These are phyloP conservation scores for Pyxicephalus adspersus DNA, from an alignment of 2,113 vertebrate genomes.

Conservation along the genomic window DNA sequence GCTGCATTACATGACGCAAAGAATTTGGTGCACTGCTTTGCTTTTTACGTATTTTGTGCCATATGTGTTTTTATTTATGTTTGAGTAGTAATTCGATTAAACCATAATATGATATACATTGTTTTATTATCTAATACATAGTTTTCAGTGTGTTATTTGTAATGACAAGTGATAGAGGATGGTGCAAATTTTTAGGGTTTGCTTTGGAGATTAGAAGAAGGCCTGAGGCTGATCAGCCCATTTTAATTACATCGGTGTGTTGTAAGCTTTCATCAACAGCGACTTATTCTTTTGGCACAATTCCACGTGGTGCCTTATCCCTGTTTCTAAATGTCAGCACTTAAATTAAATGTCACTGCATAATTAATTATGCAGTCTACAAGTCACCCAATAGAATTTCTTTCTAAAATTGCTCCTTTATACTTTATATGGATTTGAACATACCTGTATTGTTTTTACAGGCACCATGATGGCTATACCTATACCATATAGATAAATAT, in stretches of 20 bases:
- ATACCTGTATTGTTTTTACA: not conserved
- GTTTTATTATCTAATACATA: no score
- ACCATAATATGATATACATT: no score
- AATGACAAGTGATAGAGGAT: not conserved
- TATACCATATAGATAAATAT: no score
- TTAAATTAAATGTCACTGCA: constrained; percentile 47
- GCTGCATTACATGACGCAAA: no score
- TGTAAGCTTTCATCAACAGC: constrained; percentile 18
- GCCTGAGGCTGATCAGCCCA: constrained; percentile 13
- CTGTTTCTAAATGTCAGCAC: constrained; percentile 39
- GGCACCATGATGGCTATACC: no score
- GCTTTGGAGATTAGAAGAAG: constrained; percentile 8
- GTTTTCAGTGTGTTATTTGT: not conserved
- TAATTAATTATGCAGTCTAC: constrained; percentile 31
- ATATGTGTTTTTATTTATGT: no score
- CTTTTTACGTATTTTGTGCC: no score
- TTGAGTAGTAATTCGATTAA: no score
- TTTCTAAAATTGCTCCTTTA: not conserved
- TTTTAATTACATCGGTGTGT: constrained; percentile 26
- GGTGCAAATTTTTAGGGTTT: constrained; percentile 3
- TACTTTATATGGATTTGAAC: not conserved
- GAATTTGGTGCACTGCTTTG: no score
- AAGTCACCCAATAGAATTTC: constrained; percentile 27
- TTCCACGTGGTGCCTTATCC: constrained; percentile 16
- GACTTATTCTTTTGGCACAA: constrained; percentile 16